Base-by-base conservation (phyloP, 2,797 vertebrate species). In the Eleutherodactylus coqui region DNA sequence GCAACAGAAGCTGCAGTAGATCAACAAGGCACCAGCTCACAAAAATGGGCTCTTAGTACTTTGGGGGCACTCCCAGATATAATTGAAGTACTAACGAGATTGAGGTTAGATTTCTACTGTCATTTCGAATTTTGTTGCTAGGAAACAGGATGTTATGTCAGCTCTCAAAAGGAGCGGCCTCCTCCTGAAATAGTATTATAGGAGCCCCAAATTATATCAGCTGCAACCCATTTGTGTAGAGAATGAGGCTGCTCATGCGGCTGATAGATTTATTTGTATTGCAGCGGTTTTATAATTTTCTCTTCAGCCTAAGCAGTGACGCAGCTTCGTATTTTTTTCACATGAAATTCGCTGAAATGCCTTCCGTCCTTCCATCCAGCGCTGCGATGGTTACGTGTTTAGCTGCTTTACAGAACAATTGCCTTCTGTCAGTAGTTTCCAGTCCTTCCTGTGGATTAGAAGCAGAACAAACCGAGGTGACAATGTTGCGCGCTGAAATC, bases 81-180 rank as follows among this genome's bases (percentile, higher is more conserved):
- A 87, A 87, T 83, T 83, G 81, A 83, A 87, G 80, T 79, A 76
- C 85, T 87, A 87, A 87, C 80, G 64, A 87, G 85, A 87, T 72
- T 83, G 85, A 83, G 81, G 85, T 87, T 87, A 83, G 85, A 83
- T 79, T 78, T 87, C 75, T 38, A 79, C 85, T 83, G 75, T 87
- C 80, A 79, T 73, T 87, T 87, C 64, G 60, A 76, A 70, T 83
- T 83, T 82, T 83, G 85, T 87, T 87, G 85, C 85, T 87, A 87
- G 85, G 85, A 87, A 87, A 87, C 85, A 87, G 64, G 62, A 87
- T 83, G 85, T 87, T 87, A 78, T 87, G 81, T 83, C 80, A 83
- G 62, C 64, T 87, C 79, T 83, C 19, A 64, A 87, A 78, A 67
- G 75, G 21, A 78, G 85, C 76, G 62, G 80, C 51, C 81, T 83